A percentile compares a stretch with the other conserved stretches of the same genome.
phyloP scores from a whole-genome alignment of 1,140 invertebrate species.

The Subanguina moxae region DNA sequence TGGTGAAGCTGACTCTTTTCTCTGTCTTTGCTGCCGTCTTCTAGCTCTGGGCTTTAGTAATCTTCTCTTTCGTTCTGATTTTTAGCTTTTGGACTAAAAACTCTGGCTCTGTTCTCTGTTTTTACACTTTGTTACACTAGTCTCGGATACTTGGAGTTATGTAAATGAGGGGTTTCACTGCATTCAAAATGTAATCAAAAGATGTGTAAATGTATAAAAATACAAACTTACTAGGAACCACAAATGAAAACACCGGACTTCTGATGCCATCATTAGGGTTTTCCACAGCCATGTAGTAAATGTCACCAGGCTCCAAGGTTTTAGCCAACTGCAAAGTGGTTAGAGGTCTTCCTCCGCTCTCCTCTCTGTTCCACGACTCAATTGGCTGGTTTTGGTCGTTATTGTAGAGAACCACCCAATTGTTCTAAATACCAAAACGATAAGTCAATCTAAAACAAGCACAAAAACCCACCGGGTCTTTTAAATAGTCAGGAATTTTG shows the following conservation, averaged over 20 bases:
- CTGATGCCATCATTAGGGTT: conserved; percentile 54
- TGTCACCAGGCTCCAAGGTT: conserved; percentile 39
- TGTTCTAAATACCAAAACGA: conserved; percentile 37
- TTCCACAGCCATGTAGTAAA: conserved; percentile 52
- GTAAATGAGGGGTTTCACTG: no score
- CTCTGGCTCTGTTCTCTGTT: no score
- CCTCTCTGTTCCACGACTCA: conserved; percentile 46
- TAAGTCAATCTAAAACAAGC: background rate
- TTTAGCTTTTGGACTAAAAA: no score
- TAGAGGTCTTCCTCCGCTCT: conserved; percentile 45
- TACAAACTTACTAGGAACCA: conserved; percentile 49
- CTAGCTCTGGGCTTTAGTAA: no score
- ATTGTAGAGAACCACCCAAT: conserved; percentile 53
- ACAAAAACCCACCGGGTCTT: conserved; percentile 31
- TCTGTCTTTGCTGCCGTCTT: no score
- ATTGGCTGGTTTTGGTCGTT: conserved; percentile 50
- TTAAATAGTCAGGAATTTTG: conserved; percentile 51
- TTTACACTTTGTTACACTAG: no score
- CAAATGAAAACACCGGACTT: conserved; percentile 44
- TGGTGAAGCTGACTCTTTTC: no score
- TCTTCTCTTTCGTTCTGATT: no score
- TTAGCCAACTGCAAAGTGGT: conserved; percentile 35
- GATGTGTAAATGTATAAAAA: background rate
- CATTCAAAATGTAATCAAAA: no score
- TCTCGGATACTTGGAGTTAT: no score